Conservation (phyloP, 2,113 vertebrate species). For the Rhineura floridana region DNA sequence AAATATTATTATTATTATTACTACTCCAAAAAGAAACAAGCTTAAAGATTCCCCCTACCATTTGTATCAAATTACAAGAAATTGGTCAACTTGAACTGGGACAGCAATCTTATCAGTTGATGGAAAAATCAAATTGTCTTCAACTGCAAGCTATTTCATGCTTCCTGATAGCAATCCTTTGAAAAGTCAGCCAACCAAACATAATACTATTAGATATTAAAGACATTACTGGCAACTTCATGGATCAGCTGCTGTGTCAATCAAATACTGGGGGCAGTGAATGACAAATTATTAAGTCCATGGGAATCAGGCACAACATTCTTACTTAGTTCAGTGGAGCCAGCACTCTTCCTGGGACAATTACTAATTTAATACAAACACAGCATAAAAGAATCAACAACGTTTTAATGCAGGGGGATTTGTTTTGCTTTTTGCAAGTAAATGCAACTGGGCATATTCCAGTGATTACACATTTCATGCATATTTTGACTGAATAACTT, state of each 20-base stretch:
- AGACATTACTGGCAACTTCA: conserved; percentile 63
- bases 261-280: conserved; percentile 22
- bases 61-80: conserved; percentile 53
- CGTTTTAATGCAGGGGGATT: background rate
- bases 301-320: background rate
- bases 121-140: background rate
- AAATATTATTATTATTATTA: background rate
- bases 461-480: conserved; percentile 28
- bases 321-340: background rate
- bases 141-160: conserved; percentile 26
- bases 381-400: background rate
- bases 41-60: conserved; percentile 27
- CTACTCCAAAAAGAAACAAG: conserved; percentile 60
- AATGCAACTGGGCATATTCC: background rate
- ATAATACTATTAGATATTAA: conserved; percentile 53
- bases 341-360: background rate
- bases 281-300: background rate
- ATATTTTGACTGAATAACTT: conserved; percentile 53
- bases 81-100: conserved; percentile 11
- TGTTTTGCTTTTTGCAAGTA: background rate
- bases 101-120: conserved; percentile 32
- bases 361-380: conserved; percentile 7
- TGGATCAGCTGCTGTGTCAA: conserved; percentile 49
- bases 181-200: conserved; percentile 26
- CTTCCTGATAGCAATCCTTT: background rate